Conservation (phyloP, 2,888 invertebrate species). For the Tolmerus cingulatus region DNA sequence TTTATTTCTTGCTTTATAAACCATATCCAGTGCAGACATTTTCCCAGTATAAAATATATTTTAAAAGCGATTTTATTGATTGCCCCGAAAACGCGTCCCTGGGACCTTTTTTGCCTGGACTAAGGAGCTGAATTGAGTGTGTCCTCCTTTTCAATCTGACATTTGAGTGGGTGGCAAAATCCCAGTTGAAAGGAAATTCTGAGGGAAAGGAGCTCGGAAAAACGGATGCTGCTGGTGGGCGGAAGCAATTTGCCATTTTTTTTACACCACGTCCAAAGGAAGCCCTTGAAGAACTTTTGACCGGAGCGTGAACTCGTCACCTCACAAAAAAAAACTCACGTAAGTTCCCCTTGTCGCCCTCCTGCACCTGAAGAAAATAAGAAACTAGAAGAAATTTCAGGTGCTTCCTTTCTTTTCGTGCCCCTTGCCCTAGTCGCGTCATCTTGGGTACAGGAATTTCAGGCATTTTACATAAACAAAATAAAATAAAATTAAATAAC, state of each 20-base stretch:
- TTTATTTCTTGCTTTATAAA: neutral
- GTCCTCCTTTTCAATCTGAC: neutral
- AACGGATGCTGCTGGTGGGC: neutral
- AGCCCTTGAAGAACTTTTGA: neutral
- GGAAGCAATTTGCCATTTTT: neutral
- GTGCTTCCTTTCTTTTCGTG: neutral
- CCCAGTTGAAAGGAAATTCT: neutral
- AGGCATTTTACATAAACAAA: neutral
- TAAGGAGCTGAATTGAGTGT: neutral
- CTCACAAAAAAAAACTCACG: neutral
- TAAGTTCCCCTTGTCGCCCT: neutral
- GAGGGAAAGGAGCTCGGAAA: neutral
- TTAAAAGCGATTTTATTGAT: neutral
- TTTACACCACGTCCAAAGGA: neutral
- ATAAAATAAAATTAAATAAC: no score
- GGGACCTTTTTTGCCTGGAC: neutral
- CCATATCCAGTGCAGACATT: neutral
- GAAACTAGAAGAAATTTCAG: neutral
- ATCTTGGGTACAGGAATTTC: neutral
- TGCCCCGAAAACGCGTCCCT: neutral
- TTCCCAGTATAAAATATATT: neutral
- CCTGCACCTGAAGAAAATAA: neutral
- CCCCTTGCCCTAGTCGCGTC: neutral
- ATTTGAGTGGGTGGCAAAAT: neutral
- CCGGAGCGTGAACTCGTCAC: neutral